A percentile compares a stretch with the other conserved stretches of the same genome.
phyloP scores from a whole-genome alignment of 2,797 vertebrate species.

The Nasua narica region DNA sequence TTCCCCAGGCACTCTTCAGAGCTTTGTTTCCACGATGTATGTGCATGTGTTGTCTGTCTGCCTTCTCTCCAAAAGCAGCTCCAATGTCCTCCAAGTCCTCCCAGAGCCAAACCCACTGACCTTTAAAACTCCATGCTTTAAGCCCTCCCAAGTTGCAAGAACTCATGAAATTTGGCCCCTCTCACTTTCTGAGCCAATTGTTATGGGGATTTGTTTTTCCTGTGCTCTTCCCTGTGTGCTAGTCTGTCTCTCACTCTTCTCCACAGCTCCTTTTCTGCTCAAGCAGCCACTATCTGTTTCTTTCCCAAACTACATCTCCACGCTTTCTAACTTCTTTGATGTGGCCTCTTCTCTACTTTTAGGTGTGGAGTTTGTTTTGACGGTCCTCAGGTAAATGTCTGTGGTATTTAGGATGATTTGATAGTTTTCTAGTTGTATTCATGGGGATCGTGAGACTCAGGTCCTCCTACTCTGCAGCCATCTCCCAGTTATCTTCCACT shows the following conservation, averaged over 20 bases:
- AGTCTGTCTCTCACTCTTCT: neutral
- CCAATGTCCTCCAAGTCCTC: neutral
- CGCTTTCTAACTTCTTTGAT: neutral
- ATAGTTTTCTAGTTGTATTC: neutral
- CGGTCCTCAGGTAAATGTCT: neutral
- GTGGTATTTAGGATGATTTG: neutral
- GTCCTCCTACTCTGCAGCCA: neutral
- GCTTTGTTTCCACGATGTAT: neutral
- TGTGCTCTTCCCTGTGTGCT: neutral
- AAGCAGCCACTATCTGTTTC: neutral
- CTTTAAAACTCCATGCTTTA: neutral
- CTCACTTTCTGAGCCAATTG: neutral
- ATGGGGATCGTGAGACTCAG: neutral
- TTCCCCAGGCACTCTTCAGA: neutral
- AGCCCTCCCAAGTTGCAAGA: neutral
- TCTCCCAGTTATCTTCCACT: neutral
- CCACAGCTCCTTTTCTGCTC: neutral
- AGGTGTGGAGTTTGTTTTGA: neutral
- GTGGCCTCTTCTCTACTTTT: neutral
- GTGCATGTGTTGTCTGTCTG: neutral
- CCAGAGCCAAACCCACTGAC: neutral
- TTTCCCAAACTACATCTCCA: neutral
- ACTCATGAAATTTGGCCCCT: neutral
- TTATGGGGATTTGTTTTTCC: neutral
- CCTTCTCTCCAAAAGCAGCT: neutral